Conservation (phyloP, 2,113 vertebrate species). For the Leptosomus discolor region DNA sequence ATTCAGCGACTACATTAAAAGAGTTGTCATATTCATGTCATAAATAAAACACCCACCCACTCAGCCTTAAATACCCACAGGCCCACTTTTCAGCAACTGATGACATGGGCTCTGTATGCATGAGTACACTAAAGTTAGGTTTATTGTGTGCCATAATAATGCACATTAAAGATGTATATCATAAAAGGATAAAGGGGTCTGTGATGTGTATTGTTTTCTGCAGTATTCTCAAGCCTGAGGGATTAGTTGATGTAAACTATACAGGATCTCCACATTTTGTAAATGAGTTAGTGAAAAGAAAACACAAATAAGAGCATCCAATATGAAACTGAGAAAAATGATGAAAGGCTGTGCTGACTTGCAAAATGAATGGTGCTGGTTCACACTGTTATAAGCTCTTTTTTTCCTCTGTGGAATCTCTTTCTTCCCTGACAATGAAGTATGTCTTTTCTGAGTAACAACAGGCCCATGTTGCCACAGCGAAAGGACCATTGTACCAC, state of each 20-base stretch:
- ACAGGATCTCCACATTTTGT: not conserved
- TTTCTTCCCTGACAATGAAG: not conserved
- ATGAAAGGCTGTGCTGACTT: not conserved
- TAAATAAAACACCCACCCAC: constrained; percentile 38
- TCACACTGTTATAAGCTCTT: not conserved
- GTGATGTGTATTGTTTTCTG: not conserved
- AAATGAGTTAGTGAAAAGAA: not conserved
- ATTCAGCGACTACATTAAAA: not conserved
- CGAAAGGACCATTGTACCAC: not conserved
- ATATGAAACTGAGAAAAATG: not conserved
- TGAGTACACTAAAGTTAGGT: not conserved
- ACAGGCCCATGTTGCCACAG: not conserved
- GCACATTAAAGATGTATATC: constrained; percentile 23
- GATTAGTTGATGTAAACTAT: not conserved
- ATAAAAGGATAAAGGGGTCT: not conserved
- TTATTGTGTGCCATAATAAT: not conserved
- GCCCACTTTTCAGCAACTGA: not conserved
- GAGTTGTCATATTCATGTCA: constrained; percentile 7
- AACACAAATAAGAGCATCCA: not conserved
- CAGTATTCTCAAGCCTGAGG: not conserved
- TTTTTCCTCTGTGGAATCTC: not conserved
- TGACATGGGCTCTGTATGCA: not conserved
- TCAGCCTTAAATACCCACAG: constrained; percentile 39
- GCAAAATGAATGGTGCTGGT: not conserved
- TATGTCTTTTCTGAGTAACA: not conserved